Base-by-base conservation (phyloP, 2,113 vertebrate genomes). In the Eulacestoma nigropectus region DNA sequence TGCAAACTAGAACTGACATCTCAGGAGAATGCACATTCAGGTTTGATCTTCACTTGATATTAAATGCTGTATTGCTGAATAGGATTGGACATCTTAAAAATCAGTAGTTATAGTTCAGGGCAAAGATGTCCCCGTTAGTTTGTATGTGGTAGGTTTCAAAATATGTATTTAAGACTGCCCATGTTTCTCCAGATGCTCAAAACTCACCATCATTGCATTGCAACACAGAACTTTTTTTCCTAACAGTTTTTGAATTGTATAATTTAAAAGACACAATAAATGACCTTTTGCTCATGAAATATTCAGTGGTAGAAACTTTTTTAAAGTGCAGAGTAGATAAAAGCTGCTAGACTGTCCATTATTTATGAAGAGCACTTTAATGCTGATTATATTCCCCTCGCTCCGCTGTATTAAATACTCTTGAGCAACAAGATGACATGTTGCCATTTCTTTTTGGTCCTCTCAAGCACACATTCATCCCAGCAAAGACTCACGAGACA, bases 271-370 rank as follows among this genome's bases (percentile, higher is more conserved):
- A 56, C 75, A 81, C 79, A 81, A 88, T 88, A 91, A 95, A 80
- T 93, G 87, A 95, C 83, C 84, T 95, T 92, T 87, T 69, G 30
- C 33, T 96, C n/a, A 94, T 96, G 35, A 95, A 97, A 92, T 95
- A 96, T 97, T 96, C 85, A 95, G 30, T n/a, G 70, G n/a, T 25
- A 59, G 60, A 93, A 96, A 93, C 85, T 95, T 91, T 89, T 57
- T 84, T 93, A 59, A 96, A 95, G 72, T 86, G 68, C 87, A 70
- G 56, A 88, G 88, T 84, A 95, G 93, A 95, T 93, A 80, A 96
- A 96, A 92, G 76, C 95, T 87, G 76, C 30, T 65, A 70, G 89
- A 67, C 62, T 90, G 95, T 90, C 82, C 87, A 74, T 93, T 96
- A 93, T 97, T 96, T 93, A 96, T 96, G 90, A 93, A 88, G 64